Evolutionary conservation across 2,888 invertebrate genomes (phyloP), one percentile per base, ranked within the genome.

Genomic region (Dasysyrphus tricinctus): DNA sequence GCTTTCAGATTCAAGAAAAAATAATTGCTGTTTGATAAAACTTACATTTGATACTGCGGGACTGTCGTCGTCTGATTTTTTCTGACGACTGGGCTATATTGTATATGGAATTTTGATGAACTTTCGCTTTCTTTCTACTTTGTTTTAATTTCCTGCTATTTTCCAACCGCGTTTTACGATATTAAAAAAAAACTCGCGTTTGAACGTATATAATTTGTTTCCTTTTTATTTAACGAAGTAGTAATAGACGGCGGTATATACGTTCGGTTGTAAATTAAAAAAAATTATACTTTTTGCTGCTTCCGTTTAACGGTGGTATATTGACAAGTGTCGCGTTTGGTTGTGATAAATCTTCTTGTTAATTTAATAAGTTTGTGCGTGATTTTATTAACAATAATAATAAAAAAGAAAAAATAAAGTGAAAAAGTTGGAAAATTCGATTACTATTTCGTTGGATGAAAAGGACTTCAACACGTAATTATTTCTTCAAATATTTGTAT

Each of bases 221-320:
- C 72, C 69, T 82, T 82, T 87, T 79, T 85, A 78, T 81, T 80
- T 88, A 88, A 88, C 88, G 88, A 88, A 88, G 88, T 88, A 88
- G 88, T 88, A 88, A 88, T 88, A 88, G 79, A 88, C 77, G 77
- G 61, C 77, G 86, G 57, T 67, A 67, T 67, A 74, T 77, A 80
- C 59, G 78, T 67, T 47, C 80, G 76, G 80, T 73, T 34, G 11
- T 34, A 49, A 44, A 34, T 67, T 7, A 2, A 70, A 34, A 65
- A 16, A 69, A 65, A 56, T 39, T 63, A 12, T 47, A 75, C 29
- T 56, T 56, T 65, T 42, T 51, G 14, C 37, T 42, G 72, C 42
- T 73, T 73, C 37, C 42, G 19, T 79, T 73, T 37, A 6, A 76
- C 57, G 39, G 19, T 49, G 61, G 12, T 61, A 42, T 51, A 51